Base-by-base conservation (phyloP, 1,140 invertebrate genomes). In the Pararge aegeria region DNA sequence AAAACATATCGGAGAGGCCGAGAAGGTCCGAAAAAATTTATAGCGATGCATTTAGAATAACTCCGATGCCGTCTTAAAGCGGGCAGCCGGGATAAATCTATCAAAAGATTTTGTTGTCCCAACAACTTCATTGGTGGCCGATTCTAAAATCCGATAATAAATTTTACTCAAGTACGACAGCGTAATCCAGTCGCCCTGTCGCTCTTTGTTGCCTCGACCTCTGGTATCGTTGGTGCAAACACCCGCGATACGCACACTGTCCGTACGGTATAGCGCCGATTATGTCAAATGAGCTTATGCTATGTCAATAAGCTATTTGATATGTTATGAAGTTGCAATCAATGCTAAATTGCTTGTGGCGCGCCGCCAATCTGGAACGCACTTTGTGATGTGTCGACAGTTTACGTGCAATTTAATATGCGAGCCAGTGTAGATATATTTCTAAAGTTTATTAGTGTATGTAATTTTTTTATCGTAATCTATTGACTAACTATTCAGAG, bases 91-190 rank as follows among this genome's bases (percentile, higher is more conserved):
- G 86, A 89, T 89, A 87, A 87, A 89, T 89, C 86, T 89, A 89
- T 89, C 86, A 89, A 89, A 85, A 87, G 86, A 89, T 87, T 89
- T 87, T 87, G 86, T 87, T 85, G 83, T 89, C 82, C 82, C 80
- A 83, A 89, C 86, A 87, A 86, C 86, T 83, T 89, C 86, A 89
- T 89, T 87, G 86, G 86, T 89, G 86, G 86, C 86, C 86, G 83
- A 84, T 84, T 87, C 83, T 83, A 87, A 89, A 89, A 89, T 89
- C 86, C 82, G 77, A 89, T 86, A 84, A 89, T 89, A 89, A 89
- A 89, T 89, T 87, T 86, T 80, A 86, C 83, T 89, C 86, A 86
- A 89, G 83, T 78, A 83, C 80, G 83, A 89, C 86, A 86, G 86
- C 76, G 83, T 89, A 87, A 89, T 81, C 86, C 83, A 82, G 83